Conservation (phyloP, 2,888 invertebrate genomes). For the Polydrusus cervinus region DNA sequence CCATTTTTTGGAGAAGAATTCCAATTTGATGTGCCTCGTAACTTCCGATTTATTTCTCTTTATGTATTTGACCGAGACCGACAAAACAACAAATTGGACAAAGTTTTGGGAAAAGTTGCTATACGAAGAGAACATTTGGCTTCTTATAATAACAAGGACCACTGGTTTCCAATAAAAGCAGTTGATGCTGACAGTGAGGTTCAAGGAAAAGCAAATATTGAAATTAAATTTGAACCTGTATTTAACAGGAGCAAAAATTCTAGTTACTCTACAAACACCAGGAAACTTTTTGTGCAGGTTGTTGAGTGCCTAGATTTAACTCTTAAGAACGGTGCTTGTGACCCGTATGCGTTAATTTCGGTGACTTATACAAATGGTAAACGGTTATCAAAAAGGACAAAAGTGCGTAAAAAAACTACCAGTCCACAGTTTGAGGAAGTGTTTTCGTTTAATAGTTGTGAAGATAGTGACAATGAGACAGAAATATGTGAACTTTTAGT, state of each 20-base stretch:
- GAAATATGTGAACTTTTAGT: slow-evolving; percentile 88
- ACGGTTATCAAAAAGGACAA: slow-evolving; percentile 86
- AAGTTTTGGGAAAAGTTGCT: slow-evolving; percentile 88
- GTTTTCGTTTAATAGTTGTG: slow-evolving; percentile 82
- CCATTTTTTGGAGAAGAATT: slow-evolving; percentile 96
- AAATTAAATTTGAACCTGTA: slow-evolving; percentile 80
- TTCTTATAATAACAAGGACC: slow-evolving; percentile 92
- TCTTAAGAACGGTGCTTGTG: slow-evolving; percentile 92
- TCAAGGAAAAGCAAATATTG: slow-evolving; percentile 91
- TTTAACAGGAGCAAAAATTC: slow-evolving; percentile 71
- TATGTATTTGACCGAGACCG: slow-evolving; percentile 92
- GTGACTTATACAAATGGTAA: slow-evolving; percentile 87
- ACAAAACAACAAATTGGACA: slow-evolving; percentile 88
- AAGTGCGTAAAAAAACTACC: slow-evolving; percentile 91
- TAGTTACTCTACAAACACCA: slow-evolving; percentile 63
- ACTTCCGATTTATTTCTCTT: slow-evolving; percentile 91
- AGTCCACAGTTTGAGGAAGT: slow-evolving; percentile 92
- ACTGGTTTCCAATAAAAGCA: slow-evolving; percentile 91
- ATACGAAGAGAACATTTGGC: slow-evolving; percentile 91
- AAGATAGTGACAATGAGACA: slow-evolving; percentile 73
- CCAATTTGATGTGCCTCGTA: slow-evolving; percentile 92
- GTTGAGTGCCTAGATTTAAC: slow-evolving; percentile 91
- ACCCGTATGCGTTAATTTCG: slow-evolving; percentile 87
- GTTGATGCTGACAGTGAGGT: slow-evolving; percentile 94
- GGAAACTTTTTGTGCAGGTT: slow-evolving; percentile 77